Conservation (phyloP, 1,140 invertebrate genomes). For the Orius insidiosus region DNA sequence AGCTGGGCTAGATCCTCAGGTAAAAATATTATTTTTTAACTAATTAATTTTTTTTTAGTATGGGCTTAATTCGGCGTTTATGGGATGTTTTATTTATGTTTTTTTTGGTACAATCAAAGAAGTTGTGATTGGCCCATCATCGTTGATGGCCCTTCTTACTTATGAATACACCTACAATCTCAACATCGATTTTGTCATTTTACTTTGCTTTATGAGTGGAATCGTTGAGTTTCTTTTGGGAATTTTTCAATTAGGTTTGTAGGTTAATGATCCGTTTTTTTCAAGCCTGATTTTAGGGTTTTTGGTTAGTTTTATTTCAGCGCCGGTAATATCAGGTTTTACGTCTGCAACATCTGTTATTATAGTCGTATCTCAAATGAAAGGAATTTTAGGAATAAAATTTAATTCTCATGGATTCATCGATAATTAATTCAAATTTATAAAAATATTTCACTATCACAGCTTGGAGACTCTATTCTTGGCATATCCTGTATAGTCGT, state of each 20-base stretch:
- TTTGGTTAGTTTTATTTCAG: conserved; percentile 81
- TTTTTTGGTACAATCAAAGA: conserved; percentile 80
- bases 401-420: conserved; percentile 40
- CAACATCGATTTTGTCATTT: conserved; percentile 54
- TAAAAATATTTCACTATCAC: conserved; percentile 33
- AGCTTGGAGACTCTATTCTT: conserved; percentile 39
- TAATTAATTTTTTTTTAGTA: conserved; percentile 30
- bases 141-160: conserved; percentile 64
- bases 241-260: conserved; percentile 56
- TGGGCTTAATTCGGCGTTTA: conserved; percentile 53
- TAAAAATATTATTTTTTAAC: conserved; percentile 18
- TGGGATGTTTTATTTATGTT: conserved; percentile 67
- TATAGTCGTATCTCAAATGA: conserved; percentile 76
- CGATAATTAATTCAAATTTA: conserved; percentile 36
- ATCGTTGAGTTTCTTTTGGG: conserved; percentile 65
- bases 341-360: conserved; percentile 84
- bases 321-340: conserved; percentile 81
- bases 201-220: conserved; percentile 60
- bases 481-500: conserved; percentile 44
- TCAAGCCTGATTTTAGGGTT: conserved; percentile 71
- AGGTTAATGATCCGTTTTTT: conserved; percentile 16
- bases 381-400: conserved; percentile 57
- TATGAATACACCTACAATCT: conserved; percentile 53
- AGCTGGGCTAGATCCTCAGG: conserved; percentile 39
- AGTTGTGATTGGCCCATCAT: conserved; percentile 78